Evolutionary conservation across 2,797 vertebrate genomes (phyloP).

Genomic region (Allobates femoralis): DNA sequence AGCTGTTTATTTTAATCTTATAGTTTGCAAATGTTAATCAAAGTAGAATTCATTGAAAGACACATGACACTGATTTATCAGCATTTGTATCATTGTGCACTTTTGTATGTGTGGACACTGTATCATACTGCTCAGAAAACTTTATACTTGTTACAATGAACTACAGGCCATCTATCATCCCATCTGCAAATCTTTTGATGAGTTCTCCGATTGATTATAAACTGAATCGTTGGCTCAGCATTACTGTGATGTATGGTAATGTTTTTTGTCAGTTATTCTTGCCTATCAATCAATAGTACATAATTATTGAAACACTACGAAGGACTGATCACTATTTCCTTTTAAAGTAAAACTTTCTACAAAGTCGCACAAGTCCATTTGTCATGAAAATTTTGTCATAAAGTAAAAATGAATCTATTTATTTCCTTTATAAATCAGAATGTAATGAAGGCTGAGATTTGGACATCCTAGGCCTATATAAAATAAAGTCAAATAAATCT

Average conservation of each 20-base stretch:
- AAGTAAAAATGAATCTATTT: conserved; percentile 35
- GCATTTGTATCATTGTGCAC: not conserved
- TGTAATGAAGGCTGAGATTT: conserved; percentile 19
- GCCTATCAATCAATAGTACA: conserved; percentile 55
- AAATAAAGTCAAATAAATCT: conserved; percentile 19
- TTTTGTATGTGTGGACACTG: not conserved
- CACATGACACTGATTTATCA: not conserved
- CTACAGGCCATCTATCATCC: conserved; percentile 36
- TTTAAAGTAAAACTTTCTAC: conserved; percentile 45
- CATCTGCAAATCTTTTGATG: conserved; percentile 44
- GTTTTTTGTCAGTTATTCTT: conserved; percentile 55
- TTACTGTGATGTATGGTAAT: conserved; percentile 60
- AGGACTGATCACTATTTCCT: conserved; percentile 57
- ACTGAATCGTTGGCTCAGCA: conserved; percentile 54
- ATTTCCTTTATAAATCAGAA: conserved; percentile 35
- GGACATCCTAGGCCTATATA: conserved; percentile 4
- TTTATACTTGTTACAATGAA: conserved; percentile 17
- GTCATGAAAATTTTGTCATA: conserved; percentile 49
- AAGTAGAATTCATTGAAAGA: not conserved
- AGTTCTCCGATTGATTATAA: conserved; percentile 49
- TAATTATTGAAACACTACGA: conserved; percentile 58
- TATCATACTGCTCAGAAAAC: conserved; percentile 2
- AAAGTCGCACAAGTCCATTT: conserved; percentile 39
- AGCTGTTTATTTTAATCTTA: not conserved
- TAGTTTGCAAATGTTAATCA: not conserved